Evolutionary conservation across 2,888 invertebrate species (phyloP).

Genomic region (Eilema griseolum): DNA sequence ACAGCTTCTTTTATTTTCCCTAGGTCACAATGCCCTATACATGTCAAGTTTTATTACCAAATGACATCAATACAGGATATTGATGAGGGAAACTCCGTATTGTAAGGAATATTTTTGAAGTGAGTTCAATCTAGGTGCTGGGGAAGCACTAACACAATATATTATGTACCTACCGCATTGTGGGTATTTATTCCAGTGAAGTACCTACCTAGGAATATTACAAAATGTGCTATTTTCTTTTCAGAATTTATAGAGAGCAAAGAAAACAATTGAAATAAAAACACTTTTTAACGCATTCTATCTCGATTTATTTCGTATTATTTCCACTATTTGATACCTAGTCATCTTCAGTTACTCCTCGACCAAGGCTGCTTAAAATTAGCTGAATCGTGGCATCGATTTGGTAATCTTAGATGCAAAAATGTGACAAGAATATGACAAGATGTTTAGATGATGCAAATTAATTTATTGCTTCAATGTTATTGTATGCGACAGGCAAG

Average conservation of each 20-base stretch:
- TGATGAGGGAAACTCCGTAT: background rate
- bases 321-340: no score
- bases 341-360: no score
- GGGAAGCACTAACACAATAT: background rate
- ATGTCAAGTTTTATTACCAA: background rate
- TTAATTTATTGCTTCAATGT: no score
- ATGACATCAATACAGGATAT: constrained; percentile 3
- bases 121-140: background rate
- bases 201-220: background rate
- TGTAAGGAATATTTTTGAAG: background rate
- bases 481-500: no score
- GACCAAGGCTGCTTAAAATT: no score
- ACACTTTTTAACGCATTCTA: no score
- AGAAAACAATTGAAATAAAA: background rate
- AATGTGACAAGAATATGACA: no score
- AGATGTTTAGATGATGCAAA: no score
- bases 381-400: no score
- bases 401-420: no score
- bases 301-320: no score
- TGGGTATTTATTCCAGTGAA: background rate
- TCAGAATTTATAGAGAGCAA: background rate
- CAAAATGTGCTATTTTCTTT: background rate
- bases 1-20: background rate
- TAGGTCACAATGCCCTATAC: background rate
- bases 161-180: background rate